Conservation (phyloP, 2,797 vertebrate genomes). For the Lepus townsendii region DNA sequence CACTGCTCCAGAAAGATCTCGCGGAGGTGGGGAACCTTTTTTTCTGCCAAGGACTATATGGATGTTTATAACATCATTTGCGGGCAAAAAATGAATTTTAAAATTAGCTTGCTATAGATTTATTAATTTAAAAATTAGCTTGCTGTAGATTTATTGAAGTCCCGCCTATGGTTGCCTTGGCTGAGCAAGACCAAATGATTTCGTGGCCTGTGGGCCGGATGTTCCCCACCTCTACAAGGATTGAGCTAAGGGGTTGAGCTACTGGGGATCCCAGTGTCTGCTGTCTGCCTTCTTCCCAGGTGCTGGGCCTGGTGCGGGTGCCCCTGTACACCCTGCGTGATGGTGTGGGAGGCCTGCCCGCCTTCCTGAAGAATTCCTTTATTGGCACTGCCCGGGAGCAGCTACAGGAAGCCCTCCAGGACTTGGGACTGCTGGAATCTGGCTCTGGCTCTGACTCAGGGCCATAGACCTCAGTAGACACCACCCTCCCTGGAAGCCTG, state of each 20-base stretch:
- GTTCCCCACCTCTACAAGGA: too few relatives aligned
- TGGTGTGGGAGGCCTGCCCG: conserved; percentile 89
- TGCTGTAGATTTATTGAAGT: too few relatives aligned
- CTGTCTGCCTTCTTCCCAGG: conserved; percentile 86
- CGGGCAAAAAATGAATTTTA: too few relatives aligned
- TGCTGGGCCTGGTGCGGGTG: conserved; percentile 93
- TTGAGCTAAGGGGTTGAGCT: neutral
- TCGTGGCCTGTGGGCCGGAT: too few relatives aligned
- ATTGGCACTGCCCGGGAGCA: conserved; percentile 92
- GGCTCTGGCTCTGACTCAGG: conserved; percentile 77
- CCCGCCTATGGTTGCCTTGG: too few relatives aligned
- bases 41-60: too few relatives aligned
- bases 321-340: conserved; percentile 90
- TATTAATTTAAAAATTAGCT: too few relatives aligned
- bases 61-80: too few relatives aligned
- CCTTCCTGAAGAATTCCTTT: conserved; percentile 93
- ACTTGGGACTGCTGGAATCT: conserved; percentile 87
- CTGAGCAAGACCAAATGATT: too few relatives aligned
- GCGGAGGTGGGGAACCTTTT: neutral
- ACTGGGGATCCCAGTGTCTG: neutral
- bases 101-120: too few relatives aligned
- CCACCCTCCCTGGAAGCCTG: neutral
- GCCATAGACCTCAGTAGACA: conserved; percentile 28
- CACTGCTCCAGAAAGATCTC: neutral
- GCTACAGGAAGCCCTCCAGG: conserved; percentile 88